A percentile compares a stretch with the other conserved stretches of the same genome.
phyloP scores from a whole-genome alignment of 1,140 invertebrate species.

The Drosophila parabipectinata region DNA sequence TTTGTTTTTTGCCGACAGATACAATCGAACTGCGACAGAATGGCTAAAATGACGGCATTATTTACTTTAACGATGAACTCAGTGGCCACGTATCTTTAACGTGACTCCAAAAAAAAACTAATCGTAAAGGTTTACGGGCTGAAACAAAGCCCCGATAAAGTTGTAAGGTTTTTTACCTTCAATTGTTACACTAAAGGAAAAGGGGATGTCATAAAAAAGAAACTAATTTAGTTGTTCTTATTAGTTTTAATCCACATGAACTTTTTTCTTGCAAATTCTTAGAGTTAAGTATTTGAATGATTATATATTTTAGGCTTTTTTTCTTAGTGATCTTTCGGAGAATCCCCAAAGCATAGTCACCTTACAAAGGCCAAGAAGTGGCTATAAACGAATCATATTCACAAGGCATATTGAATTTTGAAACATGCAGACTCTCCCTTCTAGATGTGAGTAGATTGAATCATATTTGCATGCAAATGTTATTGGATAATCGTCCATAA shows the following conservation, averaged over 20 bases:
- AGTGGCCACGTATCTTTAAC: constrained; percentile 41
- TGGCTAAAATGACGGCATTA: constrained; percentile 25
- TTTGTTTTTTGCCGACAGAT: constrained; percentile 3
- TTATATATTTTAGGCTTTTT: background rate
- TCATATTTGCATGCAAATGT: constrained; percentile 41
- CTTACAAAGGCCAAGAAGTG: constrained; percentile 19
- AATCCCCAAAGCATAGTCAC: background rate
- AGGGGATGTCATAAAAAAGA: background rate
- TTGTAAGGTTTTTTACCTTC: constrained; percentile 18
- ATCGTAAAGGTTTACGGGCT: constrained; percentile 38
- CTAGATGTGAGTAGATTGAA: constrained; percentile 20
- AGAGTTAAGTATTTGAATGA: too few species aligned
- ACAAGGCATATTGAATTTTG: constrained; percentile 39
- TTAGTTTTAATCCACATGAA: too few species aligned
- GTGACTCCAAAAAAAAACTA: constrained; percentile 34
- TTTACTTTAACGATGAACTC: constrained; percentile 21
- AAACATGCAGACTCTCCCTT: constrained; percentile 6
- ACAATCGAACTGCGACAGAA: constrained; percentile 8
- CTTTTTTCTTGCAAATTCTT: too few species aligned
- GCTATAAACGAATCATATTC: constrained; percentile 56
- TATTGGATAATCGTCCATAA: constrained; percentile 49
- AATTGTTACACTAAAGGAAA: constrained; percentile 7
- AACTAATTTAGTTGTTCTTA: too few species aligned
- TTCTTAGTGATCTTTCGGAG: constrained; percentile 10
- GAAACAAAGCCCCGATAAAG: constrained; percentile 38